A percentile compares a stretch with the other conserved stretches of the same genome.
phyloP scores from a whole-genome alignment of 1,140 invertebrate genomes.

The Nylanderia fulva region DNA sequence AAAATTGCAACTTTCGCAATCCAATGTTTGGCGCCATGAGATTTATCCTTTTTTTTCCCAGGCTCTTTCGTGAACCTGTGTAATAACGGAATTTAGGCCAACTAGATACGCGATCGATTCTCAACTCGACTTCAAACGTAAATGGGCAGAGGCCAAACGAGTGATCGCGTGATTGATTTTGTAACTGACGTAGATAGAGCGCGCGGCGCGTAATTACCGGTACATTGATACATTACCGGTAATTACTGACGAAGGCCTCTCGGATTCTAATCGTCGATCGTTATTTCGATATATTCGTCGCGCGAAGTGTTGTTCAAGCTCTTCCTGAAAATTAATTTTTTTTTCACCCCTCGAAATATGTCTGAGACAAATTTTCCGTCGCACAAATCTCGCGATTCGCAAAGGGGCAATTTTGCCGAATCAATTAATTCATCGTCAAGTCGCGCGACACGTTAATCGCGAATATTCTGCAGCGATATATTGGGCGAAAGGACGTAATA shows the following conservation, averaged over 20 bases:
- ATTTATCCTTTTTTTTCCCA: background rate
- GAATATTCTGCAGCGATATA: slow-evolving; percentile 13
- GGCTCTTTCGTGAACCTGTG: background rate
- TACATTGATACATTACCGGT: slow-evolving; percentile 22
- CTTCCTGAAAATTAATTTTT: too few species aligned
- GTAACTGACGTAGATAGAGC: slow-evolving; percentile 43
- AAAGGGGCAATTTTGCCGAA: slow-evolving; percentile 5
- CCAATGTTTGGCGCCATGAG: background rate
- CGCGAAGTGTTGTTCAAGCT: background rate
- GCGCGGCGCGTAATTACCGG: slow-evolving; percentile 25
- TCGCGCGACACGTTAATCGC: background rate
- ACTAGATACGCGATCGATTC: slow-evolving; percentile 18
- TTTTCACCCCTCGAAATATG: too few species aligned
- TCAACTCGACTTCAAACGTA: slow-evolving; percentile 7
- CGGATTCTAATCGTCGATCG: background rate
- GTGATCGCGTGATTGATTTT: slow-evolving; percentile 51
- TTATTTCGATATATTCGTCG: background rate
- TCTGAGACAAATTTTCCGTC: background rate
- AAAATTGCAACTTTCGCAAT: slow-evolving; percentile 3
- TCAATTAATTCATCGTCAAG: slow-evolving; percentile 17
- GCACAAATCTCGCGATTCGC: background rate
- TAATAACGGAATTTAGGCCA: slow-evolving; percentile 15
- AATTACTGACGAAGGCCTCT: background rate
- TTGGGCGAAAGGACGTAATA: slow-evolving; percentile 28
- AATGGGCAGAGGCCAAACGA: slow-evolving; percentile 41